These are phyloP conservation scores for Tragulus kanchil DNA, from an alignment of 2,113 vertebrate genomes.

Conservation along the genomic window DNA sequence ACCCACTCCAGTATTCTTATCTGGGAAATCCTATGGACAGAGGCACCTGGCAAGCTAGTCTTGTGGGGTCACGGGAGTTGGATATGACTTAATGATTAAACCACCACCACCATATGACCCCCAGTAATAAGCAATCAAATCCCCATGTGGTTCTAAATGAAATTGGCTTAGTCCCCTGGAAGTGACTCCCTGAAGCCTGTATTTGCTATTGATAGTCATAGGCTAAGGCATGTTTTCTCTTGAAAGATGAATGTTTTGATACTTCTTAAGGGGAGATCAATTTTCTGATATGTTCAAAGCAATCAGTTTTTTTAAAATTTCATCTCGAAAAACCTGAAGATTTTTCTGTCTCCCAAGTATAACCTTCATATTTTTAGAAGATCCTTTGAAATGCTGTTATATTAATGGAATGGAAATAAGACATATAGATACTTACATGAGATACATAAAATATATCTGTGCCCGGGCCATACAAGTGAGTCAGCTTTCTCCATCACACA, in stretches of 20 bases:
- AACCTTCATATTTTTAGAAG: constrained; percentile 20
- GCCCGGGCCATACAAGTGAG: background rate
- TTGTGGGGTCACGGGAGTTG: background rate
- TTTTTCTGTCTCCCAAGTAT: background rate
- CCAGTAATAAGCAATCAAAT: background rate
- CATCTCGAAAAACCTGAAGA: background rate
- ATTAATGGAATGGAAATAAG: constrained; percentile 10
- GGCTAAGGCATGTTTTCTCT: background rate
- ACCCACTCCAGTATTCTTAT: background rate
- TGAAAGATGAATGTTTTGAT: background rate
- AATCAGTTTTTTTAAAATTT: background rate
- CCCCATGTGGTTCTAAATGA: background rate
- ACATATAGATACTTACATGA: background rate
- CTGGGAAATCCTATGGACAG: background rate
- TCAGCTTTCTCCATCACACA: background rate
- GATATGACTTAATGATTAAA: background rate
- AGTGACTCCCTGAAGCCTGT: background rate
- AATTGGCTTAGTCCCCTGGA: background rate
- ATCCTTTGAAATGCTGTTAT: background rate
- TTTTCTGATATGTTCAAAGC: background rate
- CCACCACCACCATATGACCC: background rate
- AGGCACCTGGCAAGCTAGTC: background rate
- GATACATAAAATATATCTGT: background rate
- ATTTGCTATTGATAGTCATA: background rate
- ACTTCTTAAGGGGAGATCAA: constrained; percentile 16